Conservation (phyloP, 2,797 vertebrate genomes). For the Neoniphon sammara region DNA sequence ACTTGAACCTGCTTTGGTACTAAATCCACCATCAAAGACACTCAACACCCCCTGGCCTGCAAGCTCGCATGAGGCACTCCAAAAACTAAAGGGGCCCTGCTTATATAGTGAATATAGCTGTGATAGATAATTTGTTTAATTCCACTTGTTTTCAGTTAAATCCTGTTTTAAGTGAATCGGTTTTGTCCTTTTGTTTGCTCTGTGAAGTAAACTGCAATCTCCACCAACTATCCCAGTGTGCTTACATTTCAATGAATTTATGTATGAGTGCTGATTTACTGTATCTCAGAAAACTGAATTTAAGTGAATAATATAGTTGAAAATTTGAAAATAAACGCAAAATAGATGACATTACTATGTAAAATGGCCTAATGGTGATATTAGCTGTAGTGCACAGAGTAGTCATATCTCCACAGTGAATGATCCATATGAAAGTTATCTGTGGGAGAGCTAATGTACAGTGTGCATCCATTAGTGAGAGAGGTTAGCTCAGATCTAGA, state of each 20-base stretch:
- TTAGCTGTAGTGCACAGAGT: constrained; percentile 24
- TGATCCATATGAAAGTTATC: constrained; percentile 71
- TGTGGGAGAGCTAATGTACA: constrained; percentile 75
- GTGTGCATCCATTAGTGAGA: constrained; percentile 75
- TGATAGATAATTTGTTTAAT: constrained; percentile 34
- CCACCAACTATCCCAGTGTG: background rate
- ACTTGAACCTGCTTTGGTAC: constrained; percentile 71
- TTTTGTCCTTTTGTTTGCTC: no score
- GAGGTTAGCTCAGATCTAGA: constrained; percentile 67
- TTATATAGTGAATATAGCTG: constrained; percentile 48
- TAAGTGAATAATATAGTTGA: background rate
- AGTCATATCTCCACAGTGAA: constrained; percentile 51
- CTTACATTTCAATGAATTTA: background rate
- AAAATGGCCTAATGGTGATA: constrained; percentile 48
- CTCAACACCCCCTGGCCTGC: constrained; percentile 59
- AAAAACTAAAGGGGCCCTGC: constrained; percentile 28
- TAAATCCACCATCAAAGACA: constrained; percentile 80
- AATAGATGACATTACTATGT: background rate
- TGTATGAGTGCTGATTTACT: background rate
- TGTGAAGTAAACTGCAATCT: no score
- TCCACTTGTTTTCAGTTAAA: constrained; percentile 44
- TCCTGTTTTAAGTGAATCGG: background rate
- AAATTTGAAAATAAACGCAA: constrained; percentile 10
- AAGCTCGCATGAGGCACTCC: constrained; percentile 52
- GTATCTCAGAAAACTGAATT: background rate